These are phyloP conservation scores for Cheilosia grossa DNA, from an alignment of 2,888 invertebrate genomes.

Conservation along the genomic window DNA sequence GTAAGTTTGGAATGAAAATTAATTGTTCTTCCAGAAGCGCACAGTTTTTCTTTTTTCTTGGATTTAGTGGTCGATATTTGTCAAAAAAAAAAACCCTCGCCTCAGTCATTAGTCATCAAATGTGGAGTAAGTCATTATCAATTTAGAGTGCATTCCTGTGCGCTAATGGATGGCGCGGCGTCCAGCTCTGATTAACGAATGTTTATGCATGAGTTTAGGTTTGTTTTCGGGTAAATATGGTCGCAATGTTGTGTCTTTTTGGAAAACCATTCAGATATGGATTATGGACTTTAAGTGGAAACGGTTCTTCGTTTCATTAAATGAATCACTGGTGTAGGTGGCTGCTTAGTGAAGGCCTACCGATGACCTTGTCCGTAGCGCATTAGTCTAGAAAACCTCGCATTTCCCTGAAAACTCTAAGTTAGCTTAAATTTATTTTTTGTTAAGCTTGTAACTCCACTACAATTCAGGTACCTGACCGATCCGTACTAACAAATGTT, in stretches of 20 bases:
- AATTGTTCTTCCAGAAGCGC: neutral
- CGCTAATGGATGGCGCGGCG: slow-evolving; percentile 60
- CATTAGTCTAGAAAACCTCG: too few species aligned
- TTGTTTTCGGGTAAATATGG: slow-evolving; percentile 18
- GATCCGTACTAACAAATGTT: too few species aligned
- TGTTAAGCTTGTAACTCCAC: too few species aligned
- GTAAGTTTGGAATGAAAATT: slow-evolving; percentile 11
- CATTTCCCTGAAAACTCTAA: too few species aligned
- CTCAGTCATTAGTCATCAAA: slow-evolving; percentile 61
- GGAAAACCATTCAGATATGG: slow-evolving; percentile 25
- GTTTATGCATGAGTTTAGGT: slow-evolving; percentile 51
- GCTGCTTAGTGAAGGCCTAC: neutral
- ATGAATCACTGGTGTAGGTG: slow-evolving; percentile 6
- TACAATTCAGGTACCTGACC: too few species aligned
- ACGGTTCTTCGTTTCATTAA: neutral
- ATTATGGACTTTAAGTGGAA: slow-evolving; percentile 14
- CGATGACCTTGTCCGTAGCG: neutral
- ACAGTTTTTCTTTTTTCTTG: slow-evolving; percentile 3
- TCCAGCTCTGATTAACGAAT: slow-evolving; percentile 33
- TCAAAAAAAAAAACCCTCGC: neutral
- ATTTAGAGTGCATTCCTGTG: slow-evolving; percentile 63
- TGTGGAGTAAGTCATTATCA: slow-evolving; percentile 59
- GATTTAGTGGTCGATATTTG: slow-evolving; percentile 44
- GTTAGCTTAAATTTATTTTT: too few species aligned
- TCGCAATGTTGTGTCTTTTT: neutral